Conservation (phyloP, 1,140 invertebrate genomes). For the Scaptomyza graminum region DNA sequence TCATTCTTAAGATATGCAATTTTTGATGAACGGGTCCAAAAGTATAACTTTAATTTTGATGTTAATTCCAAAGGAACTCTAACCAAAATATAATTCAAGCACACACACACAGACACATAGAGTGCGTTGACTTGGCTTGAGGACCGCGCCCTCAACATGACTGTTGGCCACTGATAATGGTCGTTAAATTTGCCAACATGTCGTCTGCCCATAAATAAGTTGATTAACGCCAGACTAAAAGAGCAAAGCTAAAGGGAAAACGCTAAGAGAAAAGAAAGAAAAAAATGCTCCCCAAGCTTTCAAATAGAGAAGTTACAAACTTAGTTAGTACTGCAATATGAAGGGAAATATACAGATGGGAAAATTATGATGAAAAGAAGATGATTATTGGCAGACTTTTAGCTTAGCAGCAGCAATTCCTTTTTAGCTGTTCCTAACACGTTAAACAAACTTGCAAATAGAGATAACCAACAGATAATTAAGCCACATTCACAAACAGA, state of each 20-base stretch:
- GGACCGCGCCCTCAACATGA: conserved; percentile 12
- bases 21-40: conserved; percentile 16
- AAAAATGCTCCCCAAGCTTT: neutral
- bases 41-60: conserved; percentile 39
- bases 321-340: neutral
- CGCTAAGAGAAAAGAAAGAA: neutral
- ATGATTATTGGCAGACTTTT: too few species aligned
- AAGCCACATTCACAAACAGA: neutral
- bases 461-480: conserved; percentile 19
- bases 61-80: conserved; percentile 50
- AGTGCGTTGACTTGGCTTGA: conserved; percentile 22
- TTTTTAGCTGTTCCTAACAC: too few species aligned
- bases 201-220: conserved; percentile 46
- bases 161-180: conserved; percentile 50
- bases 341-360: neutral
- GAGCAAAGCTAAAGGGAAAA: neutral
- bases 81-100: conserved; percentile 16
- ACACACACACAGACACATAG: neutral
- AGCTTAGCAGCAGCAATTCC: too few species aligned
- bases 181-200: conserved; percentile 38
- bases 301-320: neutral
- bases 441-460: conserved; percentile 16
- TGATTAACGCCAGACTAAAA: conserved; percentile 38
- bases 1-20: conserved; percentile 11
- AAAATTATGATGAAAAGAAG: neutral